Percentiles rank a stretch among this genome's conserved stretches.
Conservation (phyloP, 2,113 vertebrate genomes). For the Ceratotherium simum region DNA sequence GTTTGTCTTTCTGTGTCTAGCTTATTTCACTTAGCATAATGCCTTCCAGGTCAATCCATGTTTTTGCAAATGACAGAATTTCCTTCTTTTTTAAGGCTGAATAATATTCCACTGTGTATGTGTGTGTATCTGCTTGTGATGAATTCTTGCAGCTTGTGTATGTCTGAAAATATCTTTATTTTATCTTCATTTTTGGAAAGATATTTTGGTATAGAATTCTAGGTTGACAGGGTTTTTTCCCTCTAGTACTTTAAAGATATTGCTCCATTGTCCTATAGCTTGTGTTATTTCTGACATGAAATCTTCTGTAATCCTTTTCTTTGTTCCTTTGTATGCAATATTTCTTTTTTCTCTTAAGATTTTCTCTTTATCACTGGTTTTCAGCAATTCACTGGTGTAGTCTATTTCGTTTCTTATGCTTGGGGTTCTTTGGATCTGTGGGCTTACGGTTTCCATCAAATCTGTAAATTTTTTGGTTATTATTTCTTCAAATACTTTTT, state of each 20-base stretch:
- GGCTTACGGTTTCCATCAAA: not conserved
- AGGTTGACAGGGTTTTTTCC: not conserved
- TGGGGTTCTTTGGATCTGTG: not conserved
- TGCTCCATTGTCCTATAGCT: not conserved
- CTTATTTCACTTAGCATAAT: not conserved
- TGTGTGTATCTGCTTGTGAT: not conserved
- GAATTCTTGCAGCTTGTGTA: too few species aligned
- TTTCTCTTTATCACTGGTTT: not conserved
- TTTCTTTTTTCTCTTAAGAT: not conserved
- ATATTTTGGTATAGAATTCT: not conserved
- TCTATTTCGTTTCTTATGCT: not conserved
- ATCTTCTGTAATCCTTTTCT: not conserved
- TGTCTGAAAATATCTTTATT: not conserved
- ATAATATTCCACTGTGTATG: not conserved
- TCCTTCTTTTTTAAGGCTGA: not conserved
- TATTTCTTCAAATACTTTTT: not conserved
- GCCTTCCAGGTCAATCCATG: not conserved
- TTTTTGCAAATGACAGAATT: not conserved
- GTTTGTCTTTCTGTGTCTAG: not conserved
- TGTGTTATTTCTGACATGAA: not conserved
- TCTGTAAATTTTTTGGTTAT: not conserved
- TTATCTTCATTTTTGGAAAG: not conserved
- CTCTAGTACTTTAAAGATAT: not conserved
- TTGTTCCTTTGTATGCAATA: not conserved
- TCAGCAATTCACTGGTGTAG: not conserved